Evolutionary conservation across 2,113 vertebrate species (phyloP).

Genomic region (Nycticorax nycticorax): DNA sequence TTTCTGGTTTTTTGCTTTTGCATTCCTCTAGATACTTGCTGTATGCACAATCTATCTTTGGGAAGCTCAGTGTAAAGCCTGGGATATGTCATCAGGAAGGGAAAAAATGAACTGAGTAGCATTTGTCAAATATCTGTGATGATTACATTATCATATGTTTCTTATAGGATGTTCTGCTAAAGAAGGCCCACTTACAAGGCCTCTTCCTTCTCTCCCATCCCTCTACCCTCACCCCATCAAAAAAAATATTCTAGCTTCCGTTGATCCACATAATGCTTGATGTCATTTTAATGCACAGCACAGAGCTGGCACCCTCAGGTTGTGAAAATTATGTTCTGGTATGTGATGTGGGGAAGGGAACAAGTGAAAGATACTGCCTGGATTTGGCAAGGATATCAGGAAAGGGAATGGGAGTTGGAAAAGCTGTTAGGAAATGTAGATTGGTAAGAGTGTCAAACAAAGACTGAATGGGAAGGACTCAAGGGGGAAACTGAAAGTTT

Average conservation of each 20-base stretch:
- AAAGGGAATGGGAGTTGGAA: constrained; percentile 53
- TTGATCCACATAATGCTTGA: constrained; percentile 24
- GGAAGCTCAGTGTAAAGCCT: constrained; percentile 43
- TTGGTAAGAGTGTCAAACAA: constrained; percentile 54
- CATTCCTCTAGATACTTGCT: constrained; percentile 35
- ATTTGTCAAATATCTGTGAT: constrained; percentile 59
- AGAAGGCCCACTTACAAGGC: neutral
- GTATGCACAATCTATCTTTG: constrained; percentile 28
- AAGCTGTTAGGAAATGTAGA: constrained; percentile 63
- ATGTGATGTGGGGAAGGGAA: constrained; percentile 50
- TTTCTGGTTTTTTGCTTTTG: constrained; percentile 42
- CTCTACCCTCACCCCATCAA: constrained; percentile 43
- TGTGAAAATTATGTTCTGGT: constrained; percentile 58
- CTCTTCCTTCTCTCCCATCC: constrained; percentile 2
- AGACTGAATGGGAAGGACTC: constrained; percentile 21
- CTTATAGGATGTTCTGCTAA: constrained; percentile 21
- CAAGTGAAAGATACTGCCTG: constrained; percentile 50
- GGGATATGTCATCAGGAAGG: constrained; percentile 55
- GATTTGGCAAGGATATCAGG: constrained; percentile 53
- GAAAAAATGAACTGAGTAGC: constrained; percentile 55
- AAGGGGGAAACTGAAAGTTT: constrained; percentile 41
- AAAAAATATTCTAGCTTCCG: constrained; percentile 52
- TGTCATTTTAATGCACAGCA: constrained; percentile 57
- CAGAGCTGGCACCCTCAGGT: constrained; percentile 44
- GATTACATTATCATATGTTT: constrained; percentile 69